A percentile compares a stretch with the other conserved stretches of the same genome.
phyloP scores from a whole-genome alignment of 30 jellyfish, hydroid and myxozoan genomes.

The Rhopilema esculentum region DNA sequence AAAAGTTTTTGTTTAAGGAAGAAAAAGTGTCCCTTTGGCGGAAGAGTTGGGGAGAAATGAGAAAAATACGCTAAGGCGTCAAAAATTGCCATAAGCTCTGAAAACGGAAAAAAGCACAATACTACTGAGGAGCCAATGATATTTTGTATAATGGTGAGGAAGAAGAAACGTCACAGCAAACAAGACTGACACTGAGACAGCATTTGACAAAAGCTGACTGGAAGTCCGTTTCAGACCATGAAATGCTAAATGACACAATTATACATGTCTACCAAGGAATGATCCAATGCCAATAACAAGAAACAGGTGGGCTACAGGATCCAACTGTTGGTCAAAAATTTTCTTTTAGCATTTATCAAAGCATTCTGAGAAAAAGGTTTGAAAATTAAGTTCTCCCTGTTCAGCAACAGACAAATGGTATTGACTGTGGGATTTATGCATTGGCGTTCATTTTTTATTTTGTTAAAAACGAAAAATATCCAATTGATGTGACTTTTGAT shows the following conservation, averaged over 20 bases:
- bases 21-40: constrained; percentile 17
- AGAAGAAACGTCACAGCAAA: constrained; percentile 9
- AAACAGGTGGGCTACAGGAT: neutral
- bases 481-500: constrained; percentile 22
- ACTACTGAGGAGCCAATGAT: constrained; percentile 20
- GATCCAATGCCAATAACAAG: constrained; percentile 5
- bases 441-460: constrained; percentile 11
- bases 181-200: constrained; percentile 1
- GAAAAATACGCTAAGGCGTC: constrained; percentile 18
- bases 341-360: neutral
- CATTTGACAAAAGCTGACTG: constrained; percentile 33
- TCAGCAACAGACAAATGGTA: constrained; percentile 35
- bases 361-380: neutral
- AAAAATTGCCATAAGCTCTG: constrained; percentile 10
- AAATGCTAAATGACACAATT: constrained; percentile 36
- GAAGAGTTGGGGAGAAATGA: constrained; percentile 23
- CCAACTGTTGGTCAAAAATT: neutral
- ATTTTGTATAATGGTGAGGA: constrained; percentile 1
- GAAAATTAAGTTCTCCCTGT: constrained; percentile 39
- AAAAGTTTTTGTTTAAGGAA: constrained; percentile 3
- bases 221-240: constrained; percentile 35
- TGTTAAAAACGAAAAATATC: neutral
- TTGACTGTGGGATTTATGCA: constrained; percentile 48
- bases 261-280: constrained; percentile 21
- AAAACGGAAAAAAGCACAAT: neutral